phyloP scores from a whole-genome alignment of 53 echinoderm and acorn worm genomes.

The Temnopleurus reevesii region DNA sequence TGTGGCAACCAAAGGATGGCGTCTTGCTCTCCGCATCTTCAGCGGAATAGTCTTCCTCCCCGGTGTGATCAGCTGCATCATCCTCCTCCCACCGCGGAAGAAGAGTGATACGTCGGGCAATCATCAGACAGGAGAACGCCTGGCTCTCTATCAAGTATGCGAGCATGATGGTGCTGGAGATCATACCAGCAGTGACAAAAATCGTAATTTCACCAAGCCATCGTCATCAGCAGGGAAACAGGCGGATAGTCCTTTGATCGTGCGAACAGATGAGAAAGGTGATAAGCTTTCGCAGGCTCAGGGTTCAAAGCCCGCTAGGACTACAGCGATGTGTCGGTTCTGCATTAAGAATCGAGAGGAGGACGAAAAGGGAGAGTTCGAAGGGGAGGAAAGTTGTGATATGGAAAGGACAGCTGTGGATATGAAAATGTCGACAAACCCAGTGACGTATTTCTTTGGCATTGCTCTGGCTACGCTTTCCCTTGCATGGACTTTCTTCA shows the following conservation, averaged over 20 bases:
- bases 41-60: slow-evolving; percentile 42
- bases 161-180: background rate
- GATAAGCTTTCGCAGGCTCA: background rate
- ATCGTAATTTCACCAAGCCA: background rate
- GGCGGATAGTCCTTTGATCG: no score
- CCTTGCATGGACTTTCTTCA: slow-evolving; percentile 55
- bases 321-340: background rate
- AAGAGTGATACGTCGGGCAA: background rate
- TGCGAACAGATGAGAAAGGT: background rate
- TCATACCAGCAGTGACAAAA: slow-evolving; percentile 2
- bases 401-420: background rate
- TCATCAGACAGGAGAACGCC: background rate
- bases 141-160: slow-evolving; percentile 10
- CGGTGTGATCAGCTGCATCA: slow-evolving; percentile 54
- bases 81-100: slow-evolving; percentile 43
- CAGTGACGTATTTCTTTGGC: slow-evolving; percentile 43
- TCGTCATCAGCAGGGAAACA: background rate
- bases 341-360: background rate
- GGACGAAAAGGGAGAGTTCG: background rate
- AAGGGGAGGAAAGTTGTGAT: background rate
- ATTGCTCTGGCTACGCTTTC: slow-evolving; percentile 49
- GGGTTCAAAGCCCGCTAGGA: background rate
- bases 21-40: slow-evolving; percentile 47
- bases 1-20: slow-evolving; percentile 52
- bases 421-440: slow-evolving; percentile 17